These are phyloP conservation scores for Ophiothrix spiculata DNA, from an alignment of 35 echinoderm and acorn worm genomes.

Conservation along the genomic window DNA sequence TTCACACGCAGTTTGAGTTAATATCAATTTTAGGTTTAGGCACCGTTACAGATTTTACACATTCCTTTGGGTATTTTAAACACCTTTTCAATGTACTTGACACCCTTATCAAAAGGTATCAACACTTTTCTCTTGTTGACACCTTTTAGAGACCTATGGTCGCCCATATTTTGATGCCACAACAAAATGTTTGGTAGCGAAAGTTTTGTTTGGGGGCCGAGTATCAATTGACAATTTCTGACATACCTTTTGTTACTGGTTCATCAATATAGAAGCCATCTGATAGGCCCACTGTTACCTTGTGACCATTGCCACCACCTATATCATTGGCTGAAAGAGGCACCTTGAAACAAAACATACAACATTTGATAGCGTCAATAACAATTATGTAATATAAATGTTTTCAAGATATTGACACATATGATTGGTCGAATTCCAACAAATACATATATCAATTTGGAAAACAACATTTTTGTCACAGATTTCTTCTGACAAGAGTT, in stretches of 20 bases:
- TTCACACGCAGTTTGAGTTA: too few relatives aligned
- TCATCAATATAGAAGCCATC: constrained; percentile 87
- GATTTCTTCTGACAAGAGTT: background rate
- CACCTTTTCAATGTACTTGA: too few relatives aligned
- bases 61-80: too few relatives aligned
- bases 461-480: background rate
- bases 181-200: too few relatives aligned
- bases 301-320: constrained; percentile 76
- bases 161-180: too few relatives aligned
- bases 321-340: constrained; percentile 51
- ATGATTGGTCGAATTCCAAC: background rate
- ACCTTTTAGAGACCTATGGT: too few relatives aligned
- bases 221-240: too few relatives aligned
- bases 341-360: constrained; percentile 31
- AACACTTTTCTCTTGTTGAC: too few relatives aligned
- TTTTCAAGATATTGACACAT: background rate
- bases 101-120: too few relatives aligned
- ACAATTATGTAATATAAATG: background rate
- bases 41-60: too few relatives aligned
- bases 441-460: background rate
- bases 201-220: too few relatives aligned
- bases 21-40: too few relatives aligned
- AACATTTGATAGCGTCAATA: background rate
- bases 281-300: constrained; percentile 85
- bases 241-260: constrained; percentile 67